These are phyloP conservation scores for Ptilodon capucinus DNA, from an alignment of 2,888 invertebrate genomes.

Conservation along the genomic window DNA sequence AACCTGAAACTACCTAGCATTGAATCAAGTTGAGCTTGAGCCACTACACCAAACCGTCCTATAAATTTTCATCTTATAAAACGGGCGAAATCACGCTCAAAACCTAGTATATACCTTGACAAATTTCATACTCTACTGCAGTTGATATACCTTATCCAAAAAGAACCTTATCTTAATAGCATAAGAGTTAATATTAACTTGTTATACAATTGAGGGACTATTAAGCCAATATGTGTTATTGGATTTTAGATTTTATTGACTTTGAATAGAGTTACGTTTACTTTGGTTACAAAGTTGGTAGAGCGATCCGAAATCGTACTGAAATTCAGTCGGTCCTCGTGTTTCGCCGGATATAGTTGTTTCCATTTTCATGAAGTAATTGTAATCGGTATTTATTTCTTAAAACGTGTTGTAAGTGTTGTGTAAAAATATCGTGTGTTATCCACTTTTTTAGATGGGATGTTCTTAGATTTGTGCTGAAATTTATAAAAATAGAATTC, in stretches of 20 bases:
- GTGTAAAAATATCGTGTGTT: too few species aligned
- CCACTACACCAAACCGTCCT: too few species aligned
- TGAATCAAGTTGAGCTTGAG: too few species aligned
- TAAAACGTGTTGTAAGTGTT: background rate
- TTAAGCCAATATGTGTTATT: background rate
- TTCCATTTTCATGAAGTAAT: constrained; percentile 20
- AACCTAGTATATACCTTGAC: constrained; percentile 9
- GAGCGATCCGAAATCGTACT: constrained; percentile 13
- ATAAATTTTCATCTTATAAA: constrained; percentile 1
- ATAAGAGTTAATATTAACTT: constrained; percentile 7
- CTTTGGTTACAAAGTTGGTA: constrained; percentile 1
- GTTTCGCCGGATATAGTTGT: constrained; percentile 36
- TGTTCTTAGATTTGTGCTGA: too few species aligned
- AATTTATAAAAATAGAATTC: too few species aligned
- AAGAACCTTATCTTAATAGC: background rate
- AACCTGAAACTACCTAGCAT: too few species aligned
- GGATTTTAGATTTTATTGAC: constrained; percentile 1
- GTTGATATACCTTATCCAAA: background rate
- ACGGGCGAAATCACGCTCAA: constrained; percentile 9
- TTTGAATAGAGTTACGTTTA: background rate
- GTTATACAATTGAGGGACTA: background rate
- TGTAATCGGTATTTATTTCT: constrained; percentile 2
- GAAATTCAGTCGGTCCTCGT: constrained; percentile 35
- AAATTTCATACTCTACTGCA: constrained; percentile 22
- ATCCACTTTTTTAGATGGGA: too few species aligned